Conservation (phyloP, 2,888 invertebrate genomes). For the Crematogaster levior region DNA sequence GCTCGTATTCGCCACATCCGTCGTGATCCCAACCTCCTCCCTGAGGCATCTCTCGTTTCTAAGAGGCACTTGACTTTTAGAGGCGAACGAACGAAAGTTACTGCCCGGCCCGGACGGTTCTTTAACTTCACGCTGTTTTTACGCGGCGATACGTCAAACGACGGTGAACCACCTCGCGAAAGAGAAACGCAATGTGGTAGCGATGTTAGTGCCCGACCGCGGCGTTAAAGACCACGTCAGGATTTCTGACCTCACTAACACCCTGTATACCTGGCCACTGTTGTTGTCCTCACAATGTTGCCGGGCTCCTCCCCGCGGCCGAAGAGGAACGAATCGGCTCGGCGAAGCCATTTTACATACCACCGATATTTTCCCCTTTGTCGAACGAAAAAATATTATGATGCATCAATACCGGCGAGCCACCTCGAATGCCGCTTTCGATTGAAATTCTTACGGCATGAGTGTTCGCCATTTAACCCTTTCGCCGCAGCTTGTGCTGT, state of each 20-base stretch:
- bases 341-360: not conserved
- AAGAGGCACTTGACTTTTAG: slow-evolving; percentile 73
- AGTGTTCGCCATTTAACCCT: slow-evolving; percentile 4
- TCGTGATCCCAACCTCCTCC: not conserved
- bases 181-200: slow-evolving; percentile 66
- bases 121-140: slow-evolving; percentile 76
- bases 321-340: slow-evolving; percentile 27
- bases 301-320: not conserved
- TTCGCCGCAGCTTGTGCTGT: not conserved
- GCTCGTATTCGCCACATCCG: not conserved
- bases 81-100: slow-evolving; percentile 73
- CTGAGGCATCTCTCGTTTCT: slow-evolving; percentile 54
- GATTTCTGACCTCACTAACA: slow-evolving; percentile 38
- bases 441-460: slow-evolving; percentile 15
- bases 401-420: slow-evolving; percentile 12
- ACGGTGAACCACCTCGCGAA: slow-evolving; percentile 57
- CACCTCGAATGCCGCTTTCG: not conserved
- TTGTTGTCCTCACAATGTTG: slow-evolving; percentile 14
- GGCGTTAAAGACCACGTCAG: slow-evolving; percentile 46
- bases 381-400: slow-evolving; percentile 31
- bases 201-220: slow-evolving; percentile 54
- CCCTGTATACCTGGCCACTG: not conserved
- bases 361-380: not conserved
- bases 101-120: slow-evolving; percentile 65
- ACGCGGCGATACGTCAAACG: slow-evolving; percentile 73